These are phyloP conservation scores for Myotis findleyi DNA, from an alignment of 2,797 vertebrate genomes.

Conservation along the genomic window DNA sequence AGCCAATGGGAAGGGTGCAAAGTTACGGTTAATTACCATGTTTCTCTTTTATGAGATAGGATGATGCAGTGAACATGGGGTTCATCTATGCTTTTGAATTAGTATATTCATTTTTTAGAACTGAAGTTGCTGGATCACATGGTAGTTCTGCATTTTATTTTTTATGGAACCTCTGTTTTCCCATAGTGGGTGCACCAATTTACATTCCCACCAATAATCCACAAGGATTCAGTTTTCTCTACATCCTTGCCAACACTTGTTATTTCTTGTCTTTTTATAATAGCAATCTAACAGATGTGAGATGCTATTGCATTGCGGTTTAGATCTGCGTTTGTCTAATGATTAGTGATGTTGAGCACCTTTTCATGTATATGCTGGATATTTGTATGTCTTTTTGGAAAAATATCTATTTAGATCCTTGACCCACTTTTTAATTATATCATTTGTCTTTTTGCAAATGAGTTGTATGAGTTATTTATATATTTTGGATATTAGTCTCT, in stretches of 20 bases:
- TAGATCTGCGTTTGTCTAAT: not conserved
- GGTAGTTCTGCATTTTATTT: not conserved
- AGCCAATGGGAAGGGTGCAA: too few species aligned
- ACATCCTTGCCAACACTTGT: not conserved
- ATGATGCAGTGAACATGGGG: not conserved
- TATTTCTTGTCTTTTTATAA: not conserved
- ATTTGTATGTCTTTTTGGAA: not conserved
- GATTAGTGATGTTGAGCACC: not conserved
- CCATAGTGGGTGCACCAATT: not conserved
- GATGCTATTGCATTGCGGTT: not conserved
- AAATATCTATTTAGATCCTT: not conserved
- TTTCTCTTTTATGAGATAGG: too few species aligned
- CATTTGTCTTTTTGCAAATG: not conserved
- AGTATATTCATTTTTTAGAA: not conserved
- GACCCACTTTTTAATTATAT: not conserved
- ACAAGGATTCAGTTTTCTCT: not conserved
- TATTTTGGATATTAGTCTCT: not conserved
- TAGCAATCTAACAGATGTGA: not conserved
- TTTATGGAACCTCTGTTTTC: not conserved
- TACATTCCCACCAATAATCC: not conserved
- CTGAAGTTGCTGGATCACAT: not conserved
- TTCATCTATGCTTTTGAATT: not conserved
- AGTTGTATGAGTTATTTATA: not conserved
- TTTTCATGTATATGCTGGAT: not conserved
- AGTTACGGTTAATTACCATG: too few species aligned